A percentile compares a stretch with the other conserved stretches of the same genome.
Conservation (phyloP, 2,113 vertebrate genomes). For the Mus pahari region DNA sequence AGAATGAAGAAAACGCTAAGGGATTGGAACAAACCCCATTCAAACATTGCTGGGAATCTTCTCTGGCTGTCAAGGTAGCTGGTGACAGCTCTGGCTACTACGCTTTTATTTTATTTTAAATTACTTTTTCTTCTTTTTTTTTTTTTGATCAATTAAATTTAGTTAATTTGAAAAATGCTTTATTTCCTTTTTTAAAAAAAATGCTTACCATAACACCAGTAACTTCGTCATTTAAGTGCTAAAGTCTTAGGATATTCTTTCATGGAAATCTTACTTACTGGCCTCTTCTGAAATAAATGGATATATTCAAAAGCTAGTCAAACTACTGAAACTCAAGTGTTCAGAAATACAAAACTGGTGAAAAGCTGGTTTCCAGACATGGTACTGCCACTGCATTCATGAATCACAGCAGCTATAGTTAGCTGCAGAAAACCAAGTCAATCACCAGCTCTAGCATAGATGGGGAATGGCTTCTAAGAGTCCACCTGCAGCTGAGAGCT, state of each 20-base stretch:
- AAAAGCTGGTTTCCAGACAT: background rate
- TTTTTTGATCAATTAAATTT: background rate
- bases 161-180: background rate
- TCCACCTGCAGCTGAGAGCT: background rate
- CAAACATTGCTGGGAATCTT: background rate
- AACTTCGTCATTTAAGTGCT: background rate
- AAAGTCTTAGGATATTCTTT: background rate
- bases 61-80: background rate
- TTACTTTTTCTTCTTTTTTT: too few species aligned
- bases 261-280: background rate
- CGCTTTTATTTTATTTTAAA: conserved; percentile 33
- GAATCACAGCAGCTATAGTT: background rate
- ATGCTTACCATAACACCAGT: background rate
- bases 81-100: background rate
- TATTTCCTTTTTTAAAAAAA: background rate
- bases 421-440: background rate
- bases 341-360: background rate
- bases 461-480: background rate
- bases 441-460: background rate
- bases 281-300: background rate
- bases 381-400: background rate
- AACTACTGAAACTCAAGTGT: background rate
- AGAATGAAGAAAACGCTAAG: background rate
- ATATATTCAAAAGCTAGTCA: conserved; percentile 19
- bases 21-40: background rate